A percentile compares a stretch with the other conserved stretches of the same genome.
These are phyloP conservation scores for Diadegma fenestrale DNA, from an alignment of 2,888 invertebrate species.

Conservation along the genomic window DNA sequence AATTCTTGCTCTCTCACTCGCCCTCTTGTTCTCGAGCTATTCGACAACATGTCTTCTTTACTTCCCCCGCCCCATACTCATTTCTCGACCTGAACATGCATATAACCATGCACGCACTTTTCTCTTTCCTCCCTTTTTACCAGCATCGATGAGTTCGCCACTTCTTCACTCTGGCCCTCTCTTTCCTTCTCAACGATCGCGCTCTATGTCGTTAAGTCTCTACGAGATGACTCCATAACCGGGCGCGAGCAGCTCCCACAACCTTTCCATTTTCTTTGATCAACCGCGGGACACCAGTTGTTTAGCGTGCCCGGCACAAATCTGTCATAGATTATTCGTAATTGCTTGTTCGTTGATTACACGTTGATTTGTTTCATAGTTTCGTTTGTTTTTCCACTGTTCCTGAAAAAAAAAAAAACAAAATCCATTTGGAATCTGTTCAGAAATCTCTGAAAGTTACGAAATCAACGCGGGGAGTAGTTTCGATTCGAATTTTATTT, in stretches of 20 bases:
- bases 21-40: slow-evolving; percentile 19
- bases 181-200: slow-evolving; percentile 33
- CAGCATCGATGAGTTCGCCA: slow-evolving; percentile 65
- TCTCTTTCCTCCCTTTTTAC: slow-evolving; percentile 36
- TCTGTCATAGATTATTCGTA: slow-evolving; percentile 51
- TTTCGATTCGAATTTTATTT: background rate
- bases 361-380: background rate
- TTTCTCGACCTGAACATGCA: slow-evolving; percentile 49
- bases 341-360: background rate
- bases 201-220: slow-evolving; percentile 38
- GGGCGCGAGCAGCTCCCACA: slow-evolving; percentile 17
- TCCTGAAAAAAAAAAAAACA: background rate
- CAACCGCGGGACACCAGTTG: slow-evolving; percentile 57
- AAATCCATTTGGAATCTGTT: background rate
- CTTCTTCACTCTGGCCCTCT: slow-evolving; percentile 23
- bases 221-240: slow-evolving; percentile 64
- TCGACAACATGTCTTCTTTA: slow-evolving; percentile 24
- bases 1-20: slow-evolving; percentile 25
- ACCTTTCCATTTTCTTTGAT: slow-evolving; percentile 57
- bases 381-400: background rate
- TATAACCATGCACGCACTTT: slow-evolving; percentile 46
- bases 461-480: background rate
- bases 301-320: slow-evolving; percentile 39
- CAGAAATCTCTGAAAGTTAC: background rate
- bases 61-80: slow-evolving; percentile 31